Percentiles rank a stretch among this genome's conserved stretches.
phyloP scores from a whole-genome alignment of 2,888 invertebrate genomes.

The Dryadula phaetusa region DNA sequence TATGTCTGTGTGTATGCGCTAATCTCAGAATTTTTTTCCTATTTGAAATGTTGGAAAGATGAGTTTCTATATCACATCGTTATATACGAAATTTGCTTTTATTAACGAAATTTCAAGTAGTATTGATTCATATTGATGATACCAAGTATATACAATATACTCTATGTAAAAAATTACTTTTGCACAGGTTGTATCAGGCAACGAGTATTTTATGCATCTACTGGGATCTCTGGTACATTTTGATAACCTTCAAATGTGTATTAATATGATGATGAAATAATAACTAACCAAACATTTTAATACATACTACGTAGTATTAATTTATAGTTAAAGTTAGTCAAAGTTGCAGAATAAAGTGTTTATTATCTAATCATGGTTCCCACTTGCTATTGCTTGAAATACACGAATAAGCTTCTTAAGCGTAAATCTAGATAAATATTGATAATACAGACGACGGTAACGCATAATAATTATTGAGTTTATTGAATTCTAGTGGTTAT shows the following conservation, averaged over 20 bases:
- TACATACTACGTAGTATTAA: not conserved
- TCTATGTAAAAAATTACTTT: no score
- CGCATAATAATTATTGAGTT: not conserved
- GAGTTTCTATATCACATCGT: no score
- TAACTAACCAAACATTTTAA: not conserved
- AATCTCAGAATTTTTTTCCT: no score
- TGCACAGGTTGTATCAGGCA: no score
- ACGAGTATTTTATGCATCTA: no score
- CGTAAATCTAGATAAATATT: constrained; percentile 7
- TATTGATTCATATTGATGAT: no score
- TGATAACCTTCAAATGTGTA: not conserved
- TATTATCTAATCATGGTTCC: constrained; percentile 6
- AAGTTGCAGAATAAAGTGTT: constrained; percentile 7
- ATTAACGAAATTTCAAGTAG: no score
- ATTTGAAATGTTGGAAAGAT: no score
- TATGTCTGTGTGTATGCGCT: no score
- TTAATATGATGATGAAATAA: not conserved
- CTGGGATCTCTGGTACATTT: not conserved
- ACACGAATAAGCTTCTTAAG: constrained; percentile 18
- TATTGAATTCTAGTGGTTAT: constrained; percentile 5
- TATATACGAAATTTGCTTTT: no score
- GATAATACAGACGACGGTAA: not conserved
- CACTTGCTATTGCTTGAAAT: not conserved
- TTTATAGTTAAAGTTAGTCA: constrained; percentile 17
- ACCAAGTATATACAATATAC: no score